phyloP scores from a whole-genome alignment of 2,113 vertebrate species.

The Cariama cristata region DNA sequence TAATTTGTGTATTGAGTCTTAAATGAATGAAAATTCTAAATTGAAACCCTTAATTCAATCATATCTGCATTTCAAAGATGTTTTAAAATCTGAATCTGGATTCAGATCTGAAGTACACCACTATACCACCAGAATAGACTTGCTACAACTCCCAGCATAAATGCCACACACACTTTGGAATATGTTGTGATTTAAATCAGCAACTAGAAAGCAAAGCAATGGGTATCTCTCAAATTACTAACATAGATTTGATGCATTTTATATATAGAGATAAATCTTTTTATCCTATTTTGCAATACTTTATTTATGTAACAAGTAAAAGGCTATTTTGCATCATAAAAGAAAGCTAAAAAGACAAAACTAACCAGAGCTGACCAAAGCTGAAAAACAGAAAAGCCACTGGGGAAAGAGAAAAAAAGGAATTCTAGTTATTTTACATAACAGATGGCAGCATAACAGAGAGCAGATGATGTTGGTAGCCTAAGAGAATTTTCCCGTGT shows the following conservation, averaged over 20 bases:
- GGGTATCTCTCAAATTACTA: background rate
- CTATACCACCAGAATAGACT: background rate
- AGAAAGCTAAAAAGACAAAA: conserved; percentile 36
- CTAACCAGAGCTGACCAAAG: conserved; percentile 27
- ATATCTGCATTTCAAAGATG: background rate
- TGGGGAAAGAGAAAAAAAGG: conserved; percentile 20
- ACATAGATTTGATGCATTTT: background rate
- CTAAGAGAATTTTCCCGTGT: conserved; percentile 6
- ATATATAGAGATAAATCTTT: background rate
- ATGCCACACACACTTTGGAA: background rate
- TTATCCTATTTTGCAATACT: background rate
- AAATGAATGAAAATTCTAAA: background rate
- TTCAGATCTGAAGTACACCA: background rate
- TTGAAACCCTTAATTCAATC: background rate
- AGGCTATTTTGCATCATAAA: conserved; percentile 10
- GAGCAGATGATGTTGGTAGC: conserved; percentile 59
- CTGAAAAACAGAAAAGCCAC: conserved; percentile 55
- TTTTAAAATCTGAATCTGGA: background rate
- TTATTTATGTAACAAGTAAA: conserved; percentile 34
- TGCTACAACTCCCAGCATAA: background rate
- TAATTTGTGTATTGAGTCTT: background rate
- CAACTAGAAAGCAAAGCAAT: background rate
- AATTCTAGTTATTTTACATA: conserved; percentile 56
- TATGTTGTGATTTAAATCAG: background rate
- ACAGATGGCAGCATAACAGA: conserved; percentile 61